Percentiles rank a stretch among this genome's conserved stretches.
These are phyloP conservation scores for Aleadryas rufinucha DNA, from an alignment of 2,113 vertebrate genomes.

Conservation along the genomic window DNA sequence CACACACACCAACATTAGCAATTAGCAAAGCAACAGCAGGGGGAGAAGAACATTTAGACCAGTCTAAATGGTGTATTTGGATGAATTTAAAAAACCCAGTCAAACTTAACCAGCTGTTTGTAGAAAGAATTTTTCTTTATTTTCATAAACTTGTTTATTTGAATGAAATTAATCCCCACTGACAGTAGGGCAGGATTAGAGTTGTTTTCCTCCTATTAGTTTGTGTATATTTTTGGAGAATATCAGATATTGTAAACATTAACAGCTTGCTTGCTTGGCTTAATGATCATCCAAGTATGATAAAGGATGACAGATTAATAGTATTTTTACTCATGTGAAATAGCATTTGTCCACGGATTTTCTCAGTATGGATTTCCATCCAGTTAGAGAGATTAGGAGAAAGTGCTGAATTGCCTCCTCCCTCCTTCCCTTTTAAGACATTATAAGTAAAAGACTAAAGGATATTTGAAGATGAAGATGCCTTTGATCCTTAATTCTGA, in stretches of 20 bases:
- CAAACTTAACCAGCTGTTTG: constrained; percentile 22
- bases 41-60: constrained; percentile 11
- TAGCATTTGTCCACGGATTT: background rate
- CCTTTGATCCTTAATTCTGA: background rate
- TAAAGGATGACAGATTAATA: constrained; percentile 51
- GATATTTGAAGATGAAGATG: background rate
- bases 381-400: background rate
- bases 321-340: background rate
- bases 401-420: background rate
- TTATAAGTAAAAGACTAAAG: background rate
- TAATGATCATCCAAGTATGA: constrained; percentile 56
- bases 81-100: background rate
- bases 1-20: background rate
- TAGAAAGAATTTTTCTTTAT: constrained; percentile 30
- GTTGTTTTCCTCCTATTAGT: constrained; percentile 12
- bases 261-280: constrained; percentile 44
- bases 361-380: background rate
- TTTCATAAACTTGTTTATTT: constrained; percentile 54
- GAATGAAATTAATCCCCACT: constrained; percentile 60
- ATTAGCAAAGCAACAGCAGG: constrained; percentile 27
- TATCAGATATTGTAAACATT: constrained; percentile 29
- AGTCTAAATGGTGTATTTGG: background rate
- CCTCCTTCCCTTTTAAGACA: background rate
- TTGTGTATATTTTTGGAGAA: constrained; percentile 1
- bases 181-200: constrained; percentile 34